phyloP scores from a whole-genome alignment of 2,113 vertebrate genomes.

The Rissa tridactyla region DNA sequence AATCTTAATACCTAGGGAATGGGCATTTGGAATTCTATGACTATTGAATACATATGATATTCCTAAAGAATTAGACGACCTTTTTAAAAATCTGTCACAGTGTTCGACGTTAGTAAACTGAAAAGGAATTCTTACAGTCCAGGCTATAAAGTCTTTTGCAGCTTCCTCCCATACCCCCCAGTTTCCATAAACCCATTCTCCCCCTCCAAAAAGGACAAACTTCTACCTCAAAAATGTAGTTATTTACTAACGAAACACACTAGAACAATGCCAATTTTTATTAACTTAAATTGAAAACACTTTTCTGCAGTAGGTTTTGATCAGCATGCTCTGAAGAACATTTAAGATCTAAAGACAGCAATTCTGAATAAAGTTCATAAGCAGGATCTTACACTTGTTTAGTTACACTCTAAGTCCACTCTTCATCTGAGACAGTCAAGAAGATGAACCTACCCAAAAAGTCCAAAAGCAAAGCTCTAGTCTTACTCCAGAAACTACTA shows the following conservation, averaged over 20 bases:
- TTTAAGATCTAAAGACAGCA: not conserved
- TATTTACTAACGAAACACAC: not conserved
- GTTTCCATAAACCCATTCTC: not conserved
- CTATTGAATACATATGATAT: not conserved
- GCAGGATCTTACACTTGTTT: not conserved
- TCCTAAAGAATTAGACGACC: not conserved
- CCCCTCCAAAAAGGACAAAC: not conserved
- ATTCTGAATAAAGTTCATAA: not conserved
- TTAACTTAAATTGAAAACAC: not conserved
- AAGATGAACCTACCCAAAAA: not conserved
- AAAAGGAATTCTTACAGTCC: not conserved
- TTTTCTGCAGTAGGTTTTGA: not conserved
- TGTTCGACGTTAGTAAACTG: not conserved
- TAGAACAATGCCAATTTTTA: not conserved
- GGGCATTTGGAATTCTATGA: not conserved
- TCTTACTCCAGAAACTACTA: not conserved
- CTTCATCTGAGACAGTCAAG: not conserved
- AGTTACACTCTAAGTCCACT: not conserved
- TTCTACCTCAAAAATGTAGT: not conserved
- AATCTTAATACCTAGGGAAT: not conserved
- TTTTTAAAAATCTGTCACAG: not conserved
- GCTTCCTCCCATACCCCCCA: not conserved
- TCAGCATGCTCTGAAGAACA: not conserved
- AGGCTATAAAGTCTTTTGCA: not conserved
- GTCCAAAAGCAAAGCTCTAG: not conserved